Evolutionary conservation across 2,888 invertebrate genomes (phyloP).

Genomic region (Drosophila atroscutellata): DNA sequence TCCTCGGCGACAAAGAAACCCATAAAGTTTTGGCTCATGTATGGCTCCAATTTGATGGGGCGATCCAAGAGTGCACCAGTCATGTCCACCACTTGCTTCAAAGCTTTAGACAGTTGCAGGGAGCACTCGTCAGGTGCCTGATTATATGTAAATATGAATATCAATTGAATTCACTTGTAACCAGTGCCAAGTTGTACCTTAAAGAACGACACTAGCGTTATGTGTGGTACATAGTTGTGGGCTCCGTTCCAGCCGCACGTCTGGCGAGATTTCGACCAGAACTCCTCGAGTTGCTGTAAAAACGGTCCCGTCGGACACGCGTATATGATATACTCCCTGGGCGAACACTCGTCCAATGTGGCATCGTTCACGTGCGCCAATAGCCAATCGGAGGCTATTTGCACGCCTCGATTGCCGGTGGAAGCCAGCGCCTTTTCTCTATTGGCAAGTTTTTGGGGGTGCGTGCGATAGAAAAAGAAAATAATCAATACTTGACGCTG

Average conservation of each 20-base stretch:
- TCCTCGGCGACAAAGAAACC: slow-evolving; percentile 94
- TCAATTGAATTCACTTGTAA: neutral
- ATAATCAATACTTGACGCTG: slow-evolving; percentile 61
- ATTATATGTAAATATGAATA: neutral
- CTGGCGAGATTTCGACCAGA: slow-evolving; percentile 91
- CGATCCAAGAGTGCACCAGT: slow-evolving; percentile 89
- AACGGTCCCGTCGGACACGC: slow-evolving; percentile 91
- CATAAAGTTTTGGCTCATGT: slow-evolving; percentile 95
- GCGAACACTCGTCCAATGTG: slow-evolving; percentile 90
- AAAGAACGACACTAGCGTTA: slow-evolving; percentile 95
- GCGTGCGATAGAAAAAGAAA: slow-evolving; percentile 36
- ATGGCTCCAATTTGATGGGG: slow-evolving; percentile 91
- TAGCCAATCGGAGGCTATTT: slow-evolving; percentile 95
- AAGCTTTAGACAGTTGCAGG: slow-evolving; percentile 88
- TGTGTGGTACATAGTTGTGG: slow-evolving; percentile 95
- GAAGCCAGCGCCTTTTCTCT: slow-evolving; percentile 96
- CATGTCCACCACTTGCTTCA: slow-evolving; percentile 90
- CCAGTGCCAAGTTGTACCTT: slow-evolving; percentile 86
- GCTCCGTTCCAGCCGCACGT: slow-evolving; percentile 95
- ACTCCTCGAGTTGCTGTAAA: slow-evolving; percentile 89
- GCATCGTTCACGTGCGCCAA: slow-evolving; percentile 95
- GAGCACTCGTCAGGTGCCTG: slow-evolving; percentile 92
- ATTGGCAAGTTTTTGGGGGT: slow-evolving; percentile 27
- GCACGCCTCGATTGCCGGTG: slow-evolving; percentile 94
- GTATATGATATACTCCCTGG: slow-evolving; percentile 94